Conservation (phyloP, 1,140 invertebrate genomes). For the Drosophila fuyamai region DNA sequence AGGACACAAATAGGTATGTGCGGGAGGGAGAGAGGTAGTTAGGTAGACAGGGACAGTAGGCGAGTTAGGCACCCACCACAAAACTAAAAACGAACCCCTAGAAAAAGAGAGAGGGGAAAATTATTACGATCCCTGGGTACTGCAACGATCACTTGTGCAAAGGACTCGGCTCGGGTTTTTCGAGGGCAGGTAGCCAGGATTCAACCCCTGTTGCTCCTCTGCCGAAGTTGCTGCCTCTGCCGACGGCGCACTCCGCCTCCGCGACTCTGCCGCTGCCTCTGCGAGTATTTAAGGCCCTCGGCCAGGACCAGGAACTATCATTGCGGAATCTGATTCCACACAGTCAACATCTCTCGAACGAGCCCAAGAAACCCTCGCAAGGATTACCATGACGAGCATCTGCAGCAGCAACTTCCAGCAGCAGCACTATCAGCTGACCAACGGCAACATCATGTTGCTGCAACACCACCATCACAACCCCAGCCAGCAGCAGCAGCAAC, state of each 20-base stretch:
- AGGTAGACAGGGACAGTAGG: slow-evolving; percentile 43
- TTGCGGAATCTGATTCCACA: slow-evolving; percentile 83
- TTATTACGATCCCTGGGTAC: slow-evolving; percentile 1
- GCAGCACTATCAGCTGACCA: slow-evolving; percentile 73
- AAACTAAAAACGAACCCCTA: neutral
- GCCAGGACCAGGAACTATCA: slow-evolving; percentile 82
- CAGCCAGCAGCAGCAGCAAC: slow-evolving; percentile 66
- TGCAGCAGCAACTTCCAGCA: slow-evolving; percentile 70
- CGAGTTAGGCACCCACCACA: slow-evolving; percentile 19
- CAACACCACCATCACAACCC: slow-evolving; percentile 40
- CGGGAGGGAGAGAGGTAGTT: slow-evolving; percentile 29
- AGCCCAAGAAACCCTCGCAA: slow-evolving; percentile 6
- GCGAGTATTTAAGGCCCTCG: slow-evolving; percentile 65
- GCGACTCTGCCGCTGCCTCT: slow-evolving; percentile 1
- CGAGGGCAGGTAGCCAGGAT: slow-evolving; percentile 11
- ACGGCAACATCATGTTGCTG: slow-evolving; percentile 68
- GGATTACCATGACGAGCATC: slow-evolving; percentile 78
- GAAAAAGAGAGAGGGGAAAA: slow-evolving; percentile 13
- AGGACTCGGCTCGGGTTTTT: slow-evolving; percentile 24
- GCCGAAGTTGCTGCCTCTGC: neutral
- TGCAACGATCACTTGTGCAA: slow-evolving; percentile 31
- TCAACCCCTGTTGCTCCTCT: slow-evolving; percentile 34
- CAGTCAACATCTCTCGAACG: slow-evolving; percentile 55
- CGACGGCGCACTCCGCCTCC: neutral
- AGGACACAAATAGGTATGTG: slow-evolving; percentile 1